Evolutionary conservation across 2,113 vertebrate genomes (phyloP), one percentile per base, ranked within the genome.

Genomic region (Cephalopterus ornatus): DNA sequence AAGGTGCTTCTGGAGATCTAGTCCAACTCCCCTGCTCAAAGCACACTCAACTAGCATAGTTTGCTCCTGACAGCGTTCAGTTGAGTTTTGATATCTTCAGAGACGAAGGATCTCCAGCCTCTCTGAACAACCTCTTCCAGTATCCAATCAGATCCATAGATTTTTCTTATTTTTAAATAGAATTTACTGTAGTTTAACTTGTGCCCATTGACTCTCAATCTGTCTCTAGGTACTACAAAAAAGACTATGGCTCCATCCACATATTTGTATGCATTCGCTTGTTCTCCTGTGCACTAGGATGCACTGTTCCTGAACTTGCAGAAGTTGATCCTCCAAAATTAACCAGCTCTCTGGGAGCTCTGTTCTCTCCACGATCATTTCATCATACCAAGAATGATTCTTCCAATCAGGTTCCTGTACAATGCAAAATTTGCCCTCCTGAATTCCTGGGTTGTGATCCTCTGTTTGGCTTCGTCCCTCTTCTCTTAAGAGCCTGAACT

Each of bases 201-300:
- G 47, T 59, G 10, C 22, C 5, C 14, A 20, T 37, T 74, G 19
- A 22, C 5, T 88, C 50, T 49, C 74, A n/a, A 9, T 7, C 9
- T 39, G 11, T 41, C 42, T 21, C 17, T 47, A 20, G 9, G 9
- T 26, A 18, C 30, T 41, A 32, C 17, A 67, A 14, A 72, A 47
- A 55, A 35, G 44, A 8, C 9, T 46, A 2, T 8, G 8, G 44
- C 11, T 84, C 21, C 21, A 23, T 24, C 5, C 33, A 63, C 0
- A 1, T 30, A 24, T 62, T 78, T 32, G 12, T 56, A 39, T 37
- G 5, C 3, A 44, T 42, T 12, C 35, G 3, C 12, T 52, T 71
- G 14, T 62, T 59, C 58, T 58, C 19, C 14, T 41, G 14, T 0
- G 0, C 30, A 5, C 14, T 15, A 27, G 26, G 9, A n/a, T 46